Percentiles rank a stretch among this genome's conserved stretches.
These are phyloP conservation scores for Allophyes oxyacanthae DNA, from an alignment of 2,888 invertebrate genomes.

Conservation along the genomic window DNA sequence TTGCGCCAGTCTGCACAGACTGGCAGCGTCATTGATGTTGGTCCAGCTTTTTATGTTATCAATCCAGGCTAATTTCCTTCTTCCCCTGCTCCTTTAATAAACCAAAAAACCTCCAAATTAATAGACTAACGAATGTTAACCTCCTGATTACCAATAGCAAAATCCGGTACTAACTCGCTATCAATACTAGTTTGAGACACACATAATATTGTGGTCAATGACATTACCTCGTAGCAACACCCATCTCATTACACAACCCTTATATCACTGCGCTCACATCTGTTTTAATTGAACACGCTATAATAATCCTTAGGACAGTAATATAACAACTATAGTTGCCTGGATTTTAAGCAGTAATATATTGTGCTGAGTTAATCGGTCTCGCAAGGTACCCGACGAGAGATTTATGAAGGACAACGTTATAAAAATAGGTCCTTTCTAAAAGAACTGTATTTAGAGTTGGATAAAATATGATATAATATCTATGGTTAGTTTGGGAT, in stretches of 20 bases:
- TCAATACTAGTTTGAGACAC: constrained; percentile 19
- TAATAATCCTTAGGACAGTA: not conserved
- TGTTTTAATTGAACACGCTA: not conserved
- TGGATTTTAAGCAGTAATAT: constrained; percentile 1
- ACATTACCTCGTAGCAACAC: constrained; percentile 7
- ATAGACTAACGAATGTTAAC: no score
- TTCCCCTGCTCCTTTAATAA: no score
- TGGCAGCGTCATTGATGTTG: no score
- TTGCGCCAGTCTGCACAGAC: no score
- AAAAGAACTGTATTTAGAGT: constrained; percentile 2
- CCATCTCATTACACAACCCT: constrained; percentile 7
- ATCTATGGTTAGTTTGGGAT: not conserved
- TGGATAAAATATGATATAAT: constrained; percentile 2
- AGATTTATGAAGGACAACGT: constrained; percentile 23
- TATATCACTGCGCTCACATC: constrained; percentile 2
- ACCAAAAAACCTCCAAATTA: no score
- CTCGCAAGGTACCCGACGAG: constrained; percentile 21
- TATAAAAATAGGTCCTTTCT: constrained; percentile 28
- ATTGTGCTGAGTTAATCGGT: constrained; percentile 17
- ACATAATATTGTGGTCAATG: constrained; percentile 6
- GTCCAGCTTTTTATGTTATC: no score
- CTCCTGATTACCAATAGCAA: constrained; percentile 21
- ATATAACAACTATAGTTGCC: not conserved
- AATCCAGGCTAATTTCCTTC: no score
- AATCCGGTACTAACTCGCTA: constrained; percentile 25